Conservation (phyloP, 2,888 invertebrate species). For the Xestia sexstrigata region DNA sequence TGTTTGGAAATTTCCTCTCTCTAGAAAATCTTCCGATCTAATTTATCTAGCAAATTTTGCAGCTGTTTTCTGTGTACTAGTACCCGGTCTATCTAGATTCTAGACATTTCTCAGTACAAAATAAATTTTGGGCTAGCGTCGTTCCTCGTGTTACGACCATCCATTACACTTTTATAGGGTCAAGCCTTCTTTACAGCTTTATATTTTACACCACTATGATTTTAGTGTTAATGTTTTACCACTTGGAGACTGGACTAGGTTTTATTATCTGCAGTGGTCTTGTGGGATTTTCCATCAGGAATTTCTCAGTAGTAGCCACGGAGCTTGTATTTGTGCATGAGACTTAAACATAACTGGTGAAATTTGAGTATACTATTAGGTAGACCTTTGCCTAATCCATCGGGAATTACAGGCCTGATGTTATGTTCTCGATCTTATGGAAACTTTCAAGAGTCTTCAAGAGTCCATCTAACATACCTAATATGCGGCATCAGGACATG, state of each 20-base stretch:
- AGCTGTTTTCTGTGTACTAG: not conserved
- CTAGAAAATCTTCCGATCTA: not conserved
- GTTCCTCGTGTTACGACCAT: constrained; percentile 7
- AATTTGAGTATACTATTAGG: too few relatives aligned
- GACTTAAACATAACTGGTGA: too few relatives aligned
- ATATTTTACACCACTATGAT: not conserved
- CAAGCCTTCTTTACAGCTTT: constrained; percentile 2
- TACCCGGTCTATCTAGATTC: not conserved
- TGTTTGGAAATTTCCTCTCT: not conserved
- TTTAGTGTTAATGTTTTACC: not conserved
- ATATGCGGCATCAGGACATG: too few relatives aligned
- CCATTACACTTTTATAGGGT: constrained; percentile 29
- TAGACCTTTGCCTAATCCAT: too few relatives aligned
- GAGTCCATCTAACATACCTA: too few relatives aligned
- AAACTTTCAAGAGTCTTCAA: too few relatives aligned
- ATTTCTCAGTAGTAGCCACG: not conserved
- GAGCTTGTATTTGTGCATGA: too few relatives aligned
- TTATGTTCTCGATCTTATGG: too few relatives aligned
- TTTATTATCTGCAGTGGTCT: not conserved
- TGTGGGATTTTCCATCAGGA: not conserved
- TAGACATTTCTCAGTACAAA: not conserved
- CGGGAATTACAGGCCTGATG: too few relatives aligned
- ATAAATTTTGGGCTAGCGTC: constrained; percentile 23
- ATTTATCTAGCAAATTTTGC: not conserved
- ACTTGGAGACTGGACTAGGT: not conserved